Evolutionary conservation across 2,113 vertebrate species (phyloP), one percentile per base, ranked within the genome.

Genomic region (Labrus mixtus): DNA sequence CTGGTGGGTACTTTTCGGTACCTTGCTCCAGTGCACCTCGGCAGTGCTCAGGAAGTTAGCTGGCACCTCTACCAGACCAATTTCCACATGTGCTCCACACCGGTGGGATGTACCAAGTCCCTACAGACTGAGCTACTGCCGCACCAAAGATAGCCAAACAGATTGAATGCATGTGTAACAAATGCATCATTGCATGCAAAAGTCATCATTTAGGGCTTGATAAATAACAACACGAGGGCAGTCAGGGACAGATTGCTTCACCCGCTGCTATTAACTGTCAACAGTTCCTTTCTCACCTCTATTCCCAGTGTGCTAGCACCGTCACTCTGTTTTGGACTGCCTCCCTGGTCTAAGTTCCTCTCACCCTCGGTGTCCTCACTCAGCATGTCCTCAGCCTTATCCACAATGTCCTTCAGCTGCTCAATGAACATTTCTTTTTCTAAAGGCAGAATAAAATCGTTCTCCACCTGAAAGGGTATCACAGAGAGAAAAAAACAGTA

Each of bases 361-460:
- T 97, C 97, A 11, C 93, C 95, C 70, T 98, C 97, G 0, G 96
- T 95, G 79, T 98, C 97, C 88, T 99, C 98, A 39, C 96, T 97
- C 57, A 99, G 93, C 96, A 99, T 96, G 92, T 99, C 98, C 92
- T 99, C 97, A 0, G 97, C 98, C 86, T 98, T 99, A 91, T 99
- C 98, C 81, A 99, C 97, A 10, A 99, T 97, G 68, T 99, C 98
- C 84, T 99, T 99, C 92, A 99, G 95, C 88, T 98, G 98, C 74
- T 99, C 98, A 3, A 99, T 99, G 66, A 99, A 99, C 0, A 95
- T 95, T 85, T 99, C 98, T 76, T 97, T 97, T 85, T 99, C 98
- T 1, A 95, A 89, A 11, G 90, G 96, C 81, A 99, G 84, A 91
- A 99, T 99, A 90, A 99, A 99, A 89, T 97, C 97, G 10, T 99